These are phyloP conservation scores for Pteronotus mesoamericanus DNA, from an alignment of 2,797 vertebrate genomes.

Conservation along the genomic window DNA sequence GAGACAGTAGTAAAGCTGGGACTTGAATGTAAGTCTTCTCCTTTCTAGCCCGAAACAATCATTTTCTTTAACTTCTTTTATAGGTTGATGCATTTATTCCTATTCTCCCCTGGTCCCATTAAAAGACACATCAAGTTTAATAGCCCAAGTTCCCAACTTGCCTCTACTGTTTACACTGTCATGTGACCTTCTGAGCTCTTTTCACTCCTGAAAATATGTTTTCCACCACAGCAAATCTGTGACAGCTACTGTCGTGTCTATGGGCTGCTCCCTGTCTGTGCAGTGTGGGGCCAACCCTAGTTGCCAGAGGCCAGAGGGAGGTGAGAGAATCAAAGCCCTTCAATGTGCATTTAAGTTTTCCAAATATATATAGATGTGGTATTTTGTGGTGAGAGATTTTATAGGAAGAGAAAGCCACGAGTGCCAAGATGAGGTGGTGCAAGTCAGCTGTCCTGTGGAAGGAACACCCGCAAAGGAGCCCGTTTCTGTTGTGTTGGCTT, in stretches of 20 bases:
- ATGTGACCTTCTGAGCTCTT: neutral
- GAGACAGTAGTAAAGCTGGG: neutral
- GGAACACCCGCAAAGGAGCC: neutral
- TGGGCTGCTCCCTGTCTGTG: neutral
- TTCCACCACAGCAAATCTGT: neutral
- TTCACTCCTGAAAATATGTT: neutral
- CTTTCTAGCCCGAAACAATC: neutral
- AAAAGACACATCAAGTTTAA: neutral
- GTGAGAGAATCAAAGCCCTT: neutral
- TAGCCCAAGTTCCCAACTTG: neutral
- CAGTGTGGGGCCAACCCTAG: neutral
- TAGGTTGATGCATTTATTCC: neutral
- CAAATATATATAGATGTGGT: neutral
- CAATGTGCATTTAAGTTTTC: neutral
- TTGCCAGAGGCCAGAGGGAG: neutral
- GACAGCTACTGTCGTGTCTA: accelerated
- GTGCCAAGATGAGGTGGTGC: neutral
- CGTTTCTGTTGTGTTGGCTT: neutral
- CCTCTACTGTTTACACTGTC: neutral
- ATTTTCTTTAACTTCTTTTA: neutral
- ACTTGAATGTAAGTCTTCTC: neutral
- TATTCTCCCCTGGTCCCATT: neutral
- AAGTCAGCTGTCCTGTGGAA: neutral
- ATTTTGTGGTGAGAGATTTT: neutral
- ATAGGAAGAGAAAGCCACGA: neutral